These are phyloP conservation scores for Tupaia tana DNA, from an alignment of 2,113 vertebrate species.

Conservation along the genomic window DNA sequence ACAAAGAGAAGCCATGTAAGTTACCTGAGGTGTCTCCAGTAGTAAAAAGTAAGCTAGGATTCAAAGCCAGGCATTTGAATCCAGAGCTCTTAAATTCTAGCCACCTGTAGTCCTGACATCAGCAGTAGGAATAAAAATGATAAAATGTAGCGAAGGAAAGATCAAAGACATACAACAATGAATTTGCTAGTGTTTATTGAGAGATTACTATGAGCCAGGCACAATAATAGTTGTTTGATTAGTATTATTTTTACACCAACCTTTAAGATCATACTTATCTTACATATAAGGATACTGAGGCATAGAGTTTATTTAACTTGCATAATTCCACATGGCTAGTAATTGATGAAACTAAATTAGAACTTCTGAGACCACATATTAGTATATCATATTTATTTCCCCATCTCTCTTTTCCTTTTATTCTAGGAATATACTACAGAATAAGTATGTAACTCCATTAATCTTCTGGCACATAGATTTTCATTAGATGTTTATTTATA, in stretches of 20 bases:
- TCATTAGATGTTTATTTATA: conserved; percentile 44
- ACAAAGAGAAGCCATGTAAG: not conserved
- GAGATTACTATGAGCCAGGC: not conserved
- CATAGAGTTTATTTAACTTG: conserved; percentile 20
- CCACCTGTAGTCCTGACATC: not conserved
- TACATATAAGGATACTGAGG: not conserved
- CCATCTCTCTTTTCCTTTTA: not conserved
- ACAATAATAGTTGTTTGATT: conserved; percentile 21
- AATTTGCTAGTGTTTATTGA: conserved; percentile 24
- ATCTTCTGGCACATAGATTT: not conserved
- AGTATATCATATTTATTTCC: conserved; percentile 13
- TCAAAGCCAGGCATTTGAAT: conserved; percentile 22
- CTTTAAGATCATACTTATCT: conserved; percentile 61
- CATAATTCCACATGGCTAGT: not conserved
- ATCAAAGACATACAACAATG: not conserved
- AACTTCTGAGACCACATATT: not conserved
- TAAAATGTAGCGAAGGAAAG: not conserved
- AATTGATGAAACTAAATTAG: conserved; percentile 49
- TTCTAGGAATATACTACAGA: not conserved
- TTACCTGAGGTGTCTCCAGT: not conserved
- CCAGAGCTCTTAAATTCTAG: not conserved
- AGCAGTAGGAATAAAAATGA: conserved; percentile 26
- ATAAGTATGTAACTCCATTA: not conserved
- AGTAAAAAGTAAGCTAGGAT: not conserved
- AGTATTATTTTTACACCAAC: conserved; percentile 13